phyloP scores from a whole-genome alignment of 1,140 invertebrate species.

The Heterodera schachtii region DNA sequence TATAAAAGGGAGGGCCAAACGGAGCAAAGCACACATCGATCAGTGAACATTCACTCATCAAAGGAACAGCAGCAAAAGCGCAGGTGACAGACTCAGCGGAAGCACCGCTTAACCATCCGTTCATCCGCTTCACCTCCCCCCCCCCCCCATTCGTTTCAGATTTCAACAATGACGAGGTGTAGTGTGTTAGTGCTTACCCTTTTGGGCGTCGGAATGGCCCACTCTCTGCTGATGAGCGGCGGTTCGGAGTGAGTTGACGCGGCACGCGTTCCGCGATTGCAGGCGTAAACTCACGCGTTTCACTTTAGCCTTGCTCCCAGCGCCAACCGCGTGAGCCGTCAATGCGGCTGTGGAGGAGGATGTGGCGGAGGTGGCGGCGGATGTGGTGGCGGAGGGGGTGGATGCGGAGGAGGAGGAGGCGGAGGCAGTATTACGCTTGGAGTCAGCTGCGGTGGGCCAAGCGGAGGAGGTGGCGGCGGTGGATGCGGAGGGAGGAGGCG shows the following conservation, averaged over 20 bases:
- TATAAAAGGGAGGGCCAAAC: background rate
- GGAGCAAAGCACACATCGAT: background rate
- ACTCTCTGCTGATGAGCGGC: slow-evolving; percentile 6
- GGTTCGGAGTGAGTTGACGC: background rate
- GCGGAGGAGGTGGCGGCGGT: background rate
- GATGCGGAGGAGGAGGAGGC: background rate
- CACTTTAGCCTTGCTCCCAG: slow-evolving; percentile 2
- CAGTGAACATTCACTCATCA: background rate
- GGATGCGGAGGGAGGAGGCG: background rate
- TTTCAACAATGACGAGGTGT: slow-evolving; percentile 16
- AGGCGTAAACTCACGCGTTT: background rate
- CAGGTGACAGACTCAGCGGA: background rate
- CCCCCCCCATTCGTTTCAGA: no score
- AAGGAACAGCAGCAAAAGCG: background rate
- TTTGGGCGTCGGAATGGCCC: slow-evolving; percentile 12
- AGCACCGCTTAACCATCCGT: background rate
- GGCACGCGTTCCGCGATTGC: background rate
- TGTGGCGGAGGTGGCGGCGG: background rate
- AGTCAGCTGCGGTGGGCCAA: background rate
- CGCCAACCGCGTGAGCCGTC: slow-evolving; percentile 1
- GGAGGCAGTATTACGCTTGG: background rate
- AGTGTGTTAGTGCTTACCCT: background rate
- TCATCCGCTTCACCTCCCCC: background rate
- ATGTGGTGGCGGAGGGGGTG: background rate
- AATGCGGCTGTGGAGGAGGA: slow-evolving; percentile 15